A percentile compares a stretch with the other conserved stretches of the same genome.
Evolutionary conservation across 2,113 vertebrate genomes (phyloP).

Genomic region (Callaeas wilsoni): DNA sequence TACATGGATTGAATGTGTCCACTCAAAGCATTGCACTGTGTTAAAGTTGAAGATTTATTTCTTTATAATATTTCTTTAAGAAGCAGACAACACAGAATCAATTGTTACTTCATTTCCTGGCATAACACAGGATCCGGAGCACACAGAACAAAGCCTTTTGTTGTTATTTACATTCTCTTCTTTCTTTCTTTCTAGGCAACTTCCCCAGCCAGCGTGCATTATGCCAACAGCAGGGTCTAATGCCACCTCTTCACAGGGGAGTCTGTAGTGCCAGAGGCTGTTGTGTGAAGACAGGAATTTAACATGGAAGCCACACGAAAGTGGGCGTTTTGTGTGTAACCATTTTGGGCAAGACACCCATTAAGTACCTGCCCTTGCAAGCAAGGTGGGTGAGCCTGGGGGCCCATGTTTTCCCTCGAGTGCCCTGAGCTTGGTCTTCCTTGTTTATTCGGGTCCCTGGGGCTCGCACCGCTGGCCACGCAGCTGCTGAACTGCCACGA

Average conservation of each 20-base stretch:
- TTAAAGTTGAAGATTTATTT: neutral
- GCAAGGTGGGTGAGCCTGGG: rapidly evolving
- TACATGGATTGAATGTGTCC: neutral
- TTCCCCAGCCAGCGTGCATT: rapidly evolving
- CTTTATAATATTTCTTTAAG: neutral
- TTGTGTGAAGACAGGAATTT: neutral
- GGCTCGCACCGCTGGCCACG: rapidly evolving
- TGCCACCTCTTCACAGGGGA: neutral
- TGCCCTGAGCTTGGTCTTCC: neutral
- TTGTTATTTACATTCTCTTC: neutral
- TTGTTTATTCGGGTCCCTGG: rapidly evolving
- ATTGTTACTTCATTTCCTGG: neutral
- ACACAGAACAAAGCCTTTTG: neutral
- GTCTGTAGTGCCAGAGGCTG: rapidly evolving
- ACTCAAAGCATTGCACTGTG: neutral
- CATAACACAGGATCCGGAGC: neutral
- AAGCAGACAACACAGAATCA: neutral
- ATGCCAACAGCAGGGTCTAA: neutral
- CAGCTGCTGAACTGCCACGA: neutral
- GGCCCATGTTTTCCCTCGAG: rapidly evolving
- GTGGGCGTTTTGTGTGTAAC: neutral
- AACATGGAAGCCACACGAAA: rapidly evolving
- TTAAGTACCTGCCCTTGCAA: neutral
- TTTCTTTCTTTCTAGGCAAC: neutral
- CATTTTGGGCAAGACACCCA: neutral